These are phyloP conservation scores for Tachycineta bicolor DNA, from an alignment of 2,113 vertebrate species.

Conservation along the genomic window DNA sequence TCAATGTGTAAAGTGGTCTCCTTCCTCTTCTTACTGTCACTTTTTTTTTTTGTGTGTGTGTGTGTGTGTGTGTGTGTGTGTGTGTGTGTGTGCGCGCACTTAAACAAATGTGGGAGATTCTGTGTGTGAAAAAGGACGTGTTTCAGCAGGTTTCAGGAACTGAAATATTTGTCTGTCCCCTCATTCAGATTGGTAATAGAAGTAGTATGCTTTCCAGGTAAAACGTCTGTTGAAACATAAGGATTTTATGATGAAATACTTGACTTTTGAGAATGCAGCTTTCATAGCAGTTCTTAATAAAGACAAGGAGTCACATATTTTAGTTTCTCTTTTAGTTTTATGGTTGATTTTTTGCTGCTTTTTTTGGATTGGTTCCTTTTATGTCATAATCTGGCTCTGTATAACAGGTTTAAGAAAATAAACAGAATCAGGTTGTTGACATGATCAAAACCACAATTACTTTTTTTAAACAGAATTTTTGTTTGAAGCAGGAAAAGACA, in stretches of 20 bases:
- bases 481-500: background rate
- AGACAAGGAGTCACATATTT: background rate
- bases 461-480: background rate
- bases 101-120: background rate
- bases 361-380: background rate
- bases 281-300: constrained; percentile 18
- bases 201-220: background rate
- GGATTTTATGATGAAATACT: background rate
- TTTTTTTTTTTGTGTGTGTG: background rate
- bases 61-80: too few species aligned
- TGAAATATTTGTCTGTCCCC: background rate
- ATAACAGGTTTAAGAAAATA: background rate
- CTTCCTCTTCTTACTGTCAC: background rate
- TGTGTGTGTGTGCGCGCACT: background rate
- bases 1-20: background rate
- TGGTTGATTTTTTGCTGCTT: background rate
- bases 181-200: background rate
- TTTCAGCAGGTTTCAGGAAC: constrained; percentile 16
- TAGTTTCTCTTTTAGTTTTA: background rate
- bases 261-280: background rate
- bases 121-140: background rate
- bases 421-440: background rate
- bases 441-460: background rate
- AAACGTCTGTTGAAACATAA: constrained; percentile 17
- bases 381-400: background rate